A percentile compares a stretch with the other conserved stretches of the same genome.
Conservation (phyloP, 1,140 invertebrate genomes). For the Coboldia fuscipes region DNA sequence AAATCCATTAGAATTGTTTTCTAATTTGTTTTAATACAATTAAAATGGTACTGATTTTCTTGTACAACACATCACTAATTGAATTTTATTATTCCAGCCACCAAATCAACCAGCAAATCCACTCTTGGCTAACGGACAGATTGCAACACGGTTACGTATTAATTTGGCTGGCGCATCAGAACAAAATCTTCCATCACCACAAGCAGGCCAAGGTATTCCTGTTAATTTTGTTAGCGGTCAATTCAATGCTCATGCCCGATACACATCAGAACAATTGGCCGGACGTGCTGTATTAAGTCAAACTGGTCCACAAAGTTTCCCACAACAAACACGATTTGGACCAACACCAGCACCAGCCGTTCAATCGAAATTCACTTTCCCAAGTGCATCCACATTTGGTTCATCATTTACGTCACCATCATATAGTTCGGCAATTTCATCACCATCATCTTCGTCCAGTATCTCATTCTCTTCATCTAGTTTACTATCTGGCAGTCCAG, state of each 20-base stretch:
- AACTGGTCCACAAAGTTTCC: no score
- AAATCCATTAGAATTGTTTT: neutral
- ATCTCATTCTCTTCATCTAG: slow-evolving; percentile 2
- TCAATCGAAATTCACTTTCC: neutral
- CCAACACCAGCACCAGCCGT: slow-evolving; percentile 6
- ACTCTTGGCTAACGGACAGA: slow-evolving; percentile 40
- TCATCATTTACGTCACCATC: slow-evolving; percentile 1
- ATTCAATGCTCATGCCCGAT: slow-evolving; percentile 26
- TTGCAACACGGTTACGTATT: slow-evolving; percentile 33
- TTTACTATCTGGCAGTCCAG: slow-evolving; percentile 15
- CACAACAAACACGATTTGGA: slow-evolving; percentile 1
- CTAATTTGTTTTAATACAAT: neutral
- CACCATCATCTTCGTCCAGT: neutral
- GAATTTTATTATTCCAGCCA: slow-evolving; percentile 1
- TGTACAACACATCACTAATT: neutral
- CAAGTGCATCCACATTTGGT: slow-evolving; percentile 1
- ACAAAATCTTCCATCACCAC: slow-evolving; percentile 9
- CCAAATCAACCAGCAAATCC: slow-evolving; percentile 31
- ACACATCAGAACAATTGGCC: slow-evolving; percentile 30
- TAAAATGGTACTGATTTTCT: neutral
- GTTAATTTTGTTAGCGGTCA: slow-evolving; percentile 37
- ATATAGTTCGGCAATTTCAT: neutral
- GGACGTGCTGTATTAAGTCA: slow-evolving; percentile 3
- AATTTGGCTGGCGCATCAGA: slow-evolving; percentile 24
- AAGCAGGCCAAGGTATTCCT: slow-evolving; percentile 25